Evolutionary conservation across 2,888 invertebrate species (phyloP).

Genomic region (Pyrrhosoma nymphula): DNA sequence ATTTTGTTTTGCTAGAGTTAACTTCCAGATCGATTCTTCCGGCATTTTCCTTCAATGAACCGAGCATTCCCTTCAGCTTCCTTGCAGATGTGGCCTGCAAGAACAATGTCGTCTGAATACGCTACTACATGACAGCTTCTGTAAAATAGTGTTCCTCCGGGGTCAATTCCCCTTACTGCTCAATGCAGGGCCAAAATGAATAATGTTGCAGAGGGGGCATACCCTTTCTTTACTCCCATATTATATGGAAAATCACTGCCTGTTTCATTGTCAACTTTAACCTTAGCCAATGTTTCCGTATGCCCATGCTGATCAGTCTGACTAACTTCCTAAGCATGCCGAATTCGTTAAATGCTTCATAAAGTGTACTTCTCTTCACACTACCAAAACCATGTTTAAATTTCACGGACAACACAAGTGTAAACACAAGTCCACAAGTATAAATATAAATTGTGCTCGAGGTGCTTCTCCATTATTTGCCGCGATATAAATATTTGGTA

Average conservation of each 20-base stretch:
- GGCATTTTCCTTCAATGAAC: too few species aligned
- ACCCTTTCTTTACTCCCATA: neutral
- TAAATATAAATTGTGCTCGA: too few species aligned
- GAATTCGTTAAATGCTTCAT: neutral
- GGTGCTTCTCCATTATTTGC: neutral
- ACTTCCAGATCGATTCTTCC: neutral
- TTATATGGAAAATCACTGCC: neutral
- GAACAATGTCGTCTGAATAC: too few species aligned
- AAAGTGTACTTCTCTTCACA: neutral
- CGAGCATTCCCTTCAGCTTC: too few species aligned
- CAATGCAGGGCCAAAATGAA: neutral
- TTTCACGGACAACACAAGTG: too few species aligned
- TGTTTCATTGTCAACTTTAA: neutral
- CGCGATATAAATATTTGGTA: neutral
- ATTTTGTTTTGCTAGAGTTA: neutral
- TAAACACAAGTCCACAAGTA: too few species aligned
- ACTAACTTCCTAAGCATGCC: neutral
- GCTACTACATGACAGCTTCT: too few species aligned
- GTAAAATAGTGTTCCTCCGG: too few species aligned
- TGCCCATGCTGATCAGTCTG: neutral
- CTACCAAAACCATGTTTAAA: too few species aligned
- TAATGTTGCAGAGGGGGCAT: neutral
- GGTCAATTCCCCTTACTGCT: too few species aligned
- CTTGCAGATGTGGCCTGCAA: too few species aligned
- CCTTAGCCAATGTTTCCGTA: neutral